Base-by-base conservation (phyloP, 2,888 invertebrate species). In the Panzeria rudis region DNA sequence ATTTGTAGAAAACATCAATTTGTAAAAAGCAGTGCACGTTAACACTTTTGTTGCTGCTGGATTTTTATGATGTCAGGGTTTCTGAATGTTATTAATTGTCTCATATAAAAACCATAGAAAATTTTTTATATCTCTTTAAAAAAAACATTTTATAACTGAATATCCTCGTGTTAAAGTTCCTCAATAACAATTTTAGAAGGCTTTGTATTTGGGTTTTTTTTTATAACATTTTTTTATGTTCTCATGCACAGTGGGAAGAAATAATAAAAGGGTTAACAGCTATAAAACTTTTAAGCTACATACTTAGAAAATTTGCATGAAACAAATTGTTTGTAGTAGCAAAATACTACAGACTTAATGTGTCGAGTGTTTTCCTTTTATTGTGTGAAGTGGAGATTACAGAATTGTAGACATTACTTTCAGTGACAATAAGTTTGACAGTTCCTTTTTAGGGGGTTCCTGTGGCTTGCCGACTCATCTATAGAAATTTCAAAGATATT, bases 1-100 rank as follows among this genome's bases (percentile, higher is more conserved):
- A 44, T 44, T 29, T 44, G 2, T 1, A 50, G 8, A 20, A n/a
- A 3, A 32, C 13, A 54, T 17, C 8, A 1, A 47, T 17, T 54
- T 29, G 3, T 6, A 56, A 25, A n/a, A 29, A 72, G 32, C 47
- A 59, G 25, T 15, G n/a, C n/a, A n/a, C 66, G 23, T 50, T 64
- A 35, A 38, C 38, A 25, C 38, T 44, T 52, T 52, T 50, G 59
- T 35, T 44, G 32, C 32, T 47, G 59, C 32, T 77, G 17, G 6
- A 13, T 29, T 17, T 47, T 69, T 25, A 23, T 64, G 38, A 59
- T 66, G 59, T 66, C 62, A 72, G 56, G 38, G 69, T 56, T 44
- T 44, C 29, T 47, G 13, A 32, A 32, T 83, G 78, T 52, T 75
- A 75, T 81, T 69, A 69, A 62, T 61, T 78, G 73, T 68, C 47